phyloP scores from a whole-genome alignment of 1,140 invertebrate species.

The Mizuhopecten yessoensis region DNA sequence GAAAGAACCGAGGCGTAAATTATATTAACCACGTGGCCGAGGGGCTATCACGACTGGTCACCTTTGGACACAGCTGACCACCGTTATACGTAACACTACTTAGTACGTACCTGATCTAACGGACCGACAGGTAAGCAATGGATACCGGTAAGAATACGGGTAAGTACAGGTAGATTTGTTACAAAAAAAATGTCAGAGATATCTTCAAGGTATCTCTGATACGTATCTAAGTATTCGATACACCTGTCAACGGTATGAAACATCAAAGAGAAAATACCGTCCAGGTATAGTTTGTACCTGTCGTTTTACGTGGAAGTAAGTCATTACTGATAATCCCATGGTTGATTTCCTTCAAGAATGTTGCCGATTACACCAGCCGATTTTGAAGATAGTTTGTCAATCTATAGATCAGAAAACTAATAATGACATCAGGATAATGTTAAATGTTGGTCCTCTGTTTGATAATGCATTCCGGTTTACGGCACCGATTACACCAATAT shows the following conservation, averaged over 20 bases:
- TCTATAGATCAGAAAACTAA: neutral
- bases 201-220: neutral
- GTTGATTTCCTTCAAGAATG: neutral
- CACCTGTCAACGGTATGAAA: neutral
- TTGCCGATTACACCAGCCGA: neutral
- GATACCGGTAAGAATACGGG: neutral
- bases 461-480: neutral
- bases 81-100: neutral
- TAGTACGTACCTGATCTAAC: neutral
- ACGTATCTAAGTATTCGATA: neutral
- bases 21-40: neutral
- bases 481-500: too few relatives aligned
- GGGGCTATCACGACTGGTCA: neutral
- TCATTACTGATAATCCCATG: neutral
- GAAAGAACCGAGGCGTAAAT: too few relatives aligned
- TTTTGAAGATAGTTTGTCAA: neutral
- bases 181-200: slow-evolving; percentile 34
- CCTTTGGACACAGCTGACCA: neutral
- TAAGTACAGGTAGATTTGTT: slow-evolving; percentile 15
- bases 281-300: neutral
- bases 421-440: neutral
- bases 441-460: neutral
- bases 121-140: neutral
- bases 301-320: neutral
- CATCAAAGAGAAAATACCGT: neutral